phyloP scores from a whole-genome alignment of 1,140 invertebrate species.

The Calliopsis andreniformis region DNA sequence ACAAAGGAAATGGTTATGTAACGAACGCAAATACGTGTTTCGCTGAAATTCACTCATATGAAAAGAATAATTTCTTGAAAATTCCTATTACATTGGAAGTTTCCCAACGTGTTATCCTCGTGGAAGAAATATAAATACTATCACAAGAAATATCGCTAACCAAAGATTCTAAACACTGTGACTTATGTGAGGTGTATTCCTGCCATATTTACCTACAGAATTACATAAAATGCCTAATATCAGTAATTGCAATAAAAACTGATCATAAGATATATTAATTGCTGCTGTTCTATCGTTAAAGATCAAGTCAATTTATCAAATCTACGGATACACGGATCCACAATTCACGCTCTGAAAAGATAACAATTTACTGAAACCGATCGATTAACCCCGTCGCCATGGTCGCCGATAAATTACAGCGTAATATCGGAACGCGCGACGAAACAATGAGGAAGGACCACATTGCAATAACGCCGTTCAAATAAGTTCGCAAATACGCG shows the following conservation, averaged over 20 bases:
- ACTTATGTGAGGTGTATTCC: too few species aligned
- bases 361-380: constrained; percentile 40
- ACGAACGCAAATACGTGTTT: not conserved
- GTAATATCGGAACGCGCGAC: constrained; percentile 34
- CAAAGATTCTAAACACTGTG: too few species aligned
- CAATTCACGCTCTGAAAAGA: constrained; percentile 21
- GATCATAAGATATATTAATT: too few species aligned
- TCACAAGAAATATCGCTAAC: too few species aligned
- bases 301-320: constrained; percentile 6
- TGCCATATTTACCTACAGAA: too few species aligned
- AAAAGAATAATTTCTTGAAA: too few species aligned
- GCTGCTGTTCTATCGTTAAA: not conserved
- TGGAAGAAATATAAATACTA: too few species aligned
- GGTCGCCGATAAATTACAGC: constrained; percentile 26
- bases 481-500: constrained; percentile 32
- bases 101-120: too few species aligned
- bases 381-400: constrained; percentile 22
- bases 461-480: constrained; percentile 33
- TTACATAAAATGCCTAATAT: too few species aligned
- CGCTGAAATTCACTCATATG: too few species aligned
- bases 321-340: constrained; percentile 4
- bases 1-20: constrained; percentile 3
- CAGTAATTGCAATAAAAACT: too few species aligned
- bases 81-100: too few species aligned
- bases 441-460: constrained; percentile 50